phyloP scores from a whole-genome alignment of 37 sponge, comb jelly and placozoan genomes.

The Oopsacas minuta region DNA sequence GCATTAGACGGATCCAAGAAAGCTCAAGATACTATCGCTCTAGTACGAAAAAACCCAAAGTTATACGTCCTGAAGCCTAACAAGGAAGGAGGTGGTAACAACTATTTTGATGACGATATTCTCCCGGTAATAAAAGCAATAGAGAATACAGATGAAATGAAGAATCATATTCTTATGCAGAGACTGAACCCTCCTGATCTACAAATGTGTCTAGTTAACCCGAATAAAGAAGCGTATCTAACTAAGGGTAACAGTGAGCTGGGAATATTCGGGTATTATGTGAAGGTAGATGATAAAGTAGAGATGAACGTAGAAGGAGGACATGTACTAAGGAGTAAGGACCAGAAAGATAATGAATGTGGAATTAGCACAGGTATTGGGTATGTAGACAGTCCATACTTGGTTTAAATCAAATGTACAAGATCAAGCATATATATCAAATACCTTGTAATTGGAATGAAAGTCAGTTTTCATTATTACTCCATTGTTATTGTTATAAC shows the following conservation, averaged over 20 bases:
- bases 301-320: slow-evolving; percentile 1
- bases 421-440: no score
- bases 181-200: slow-evolving; percentile 4
- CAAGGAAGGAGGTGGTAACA: background rate
- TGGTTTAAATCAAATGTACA: no score
- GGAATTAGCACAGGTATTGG: background rate
- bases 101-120: background rate
- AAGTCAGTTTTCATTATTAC: no score
- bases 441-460: no score
- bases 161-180: slow-evolving; percentile 24
- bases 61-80: background rate
- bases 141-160: background rate
- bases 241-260: slow-evolving; percentile 14
- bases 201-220: background rate
- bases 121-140: background rate
- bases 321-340: background rate
- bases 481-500: no score
- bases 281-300: background rate
- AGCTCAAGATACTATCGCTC: background rate
- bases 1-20: background rate
- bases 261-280: slow-evolving; percentile 19
- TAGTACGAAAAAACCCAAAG: background rate
- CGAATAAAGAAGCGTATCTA: background rate
- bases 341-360: background rate
- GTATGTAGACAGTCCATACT: background rate